phyloP scores from a whole-genome alignment of 2,113 vertebrate species.

The Aplodontia rufa region DNA sequence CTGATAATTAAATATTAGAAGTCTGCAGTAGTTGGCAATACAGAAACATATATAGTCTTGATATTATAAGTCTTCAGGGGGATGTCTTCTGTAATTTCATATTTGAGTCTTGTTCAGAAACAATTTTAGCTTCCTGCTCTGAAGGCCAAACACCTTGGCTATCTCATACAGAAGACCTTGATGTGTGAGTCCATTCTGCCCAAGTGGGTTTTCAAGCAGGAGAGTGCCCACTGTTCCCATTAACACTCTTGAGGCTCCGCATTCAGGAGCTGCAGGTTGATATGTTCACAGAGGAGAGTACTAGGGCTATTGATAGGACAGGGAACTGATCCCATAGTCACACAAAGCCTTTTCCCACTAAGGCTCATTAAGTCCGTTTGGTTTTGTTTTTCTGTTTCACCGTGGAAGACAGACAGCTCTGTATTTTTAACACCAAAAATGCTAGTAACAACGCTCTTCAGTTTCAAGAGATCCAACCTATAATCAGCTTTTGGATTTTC shows the following conservation, averaged over 20 bases:
- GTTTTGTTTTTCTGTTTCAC: conserved; percentile 87
- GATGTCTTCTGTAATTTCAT: conserved; percentile 88
- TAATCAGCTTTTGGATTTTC: conserved; percentile 97
- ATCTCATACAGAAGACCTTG: conserved; percentile 88
- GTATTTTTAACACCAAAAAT: conserved; percentile 89
- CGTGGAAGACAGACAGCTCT: conserved; percentile 87
- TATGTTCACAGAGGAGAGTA: conserved; percentile 89
- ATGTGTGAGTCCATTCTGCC: conserved; percentile 89
- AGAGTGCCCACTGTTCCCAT: conserved; percentile 91
- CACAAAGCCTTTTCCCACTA: conserved; percentile 90
- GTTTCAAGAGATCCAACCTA: conserved; percentile 84
- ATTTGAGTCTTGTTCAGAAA: conserved; percentile 91
- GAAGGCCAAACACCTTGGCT: conserved; percentile 95
- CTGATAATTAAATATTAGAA: neutral
- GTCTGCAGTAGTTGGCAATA: conserved; percentile 90
- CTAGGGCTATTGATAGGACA: conserved; percentile 50
- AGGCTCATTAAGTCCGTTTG: conserved; percentile 87
- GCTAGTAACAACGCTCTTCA: conserved; percentile 87
- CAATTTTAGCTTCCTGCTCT: conserved; percentile 90
- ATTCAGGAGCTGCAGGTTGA: conserved; percentile 92
- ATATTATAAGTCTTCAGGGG: conserved; percentile 91
- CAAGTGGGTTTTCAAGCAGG: conserved; percentile 92
- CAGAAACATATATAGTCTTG: conserved; percentile 92
- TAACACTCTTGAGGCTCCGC: conserved; percentile 91
- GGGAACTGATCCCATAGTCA: conserved; percentile 86